A percentile compares a stretch with the other conserved stretches of the same genome.
Conservation (phyloP, 2,797 vertebrate species). For the Phalloptychus januarius region DNA sequence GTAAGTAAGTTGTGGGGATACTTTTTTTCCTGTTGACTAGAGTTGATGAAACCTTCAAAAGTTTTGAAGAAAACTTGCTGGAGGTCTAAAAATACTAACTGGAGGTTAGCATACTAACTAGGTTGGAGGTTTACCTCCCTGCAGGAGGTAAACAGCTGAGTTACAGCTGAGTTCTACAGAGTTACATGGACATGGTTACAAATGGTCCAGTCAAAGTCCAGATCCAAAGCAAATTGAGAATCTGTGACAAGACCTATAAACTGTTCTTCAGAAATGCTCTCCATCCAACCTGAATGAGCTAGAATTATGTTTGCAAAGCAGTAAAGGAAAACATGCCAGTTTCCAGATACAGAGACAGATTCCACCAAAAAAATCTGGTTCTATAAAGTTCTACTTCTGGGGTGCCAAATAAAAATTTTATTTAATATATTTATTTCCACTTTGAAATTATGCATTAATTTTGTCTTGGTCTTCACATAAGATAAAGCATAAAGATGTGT, state of each 20-base stretch:
- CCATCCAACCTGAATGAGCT: neutral
- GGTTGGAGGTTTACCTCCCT: neutral
- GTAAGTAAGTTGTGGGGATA: neutral
- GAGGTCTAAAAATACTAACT: neutral
- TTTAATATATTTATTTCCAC: neutral
- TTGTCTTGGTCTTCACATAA: neutral
- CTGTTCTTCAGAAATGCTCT: neutral
- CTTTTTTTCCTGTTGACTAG: neutral
- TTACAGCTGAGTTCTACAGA: neutral
- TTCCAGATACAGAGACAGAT: neutral
- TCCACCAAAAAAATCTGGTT: neutral
- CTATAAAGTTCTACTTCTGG: neutral
- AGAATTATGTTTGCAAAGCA: neutral
- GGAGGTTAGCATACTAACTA: neutral
- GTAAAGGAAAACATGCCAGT: neutral
- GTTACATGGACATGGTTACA: neutral
- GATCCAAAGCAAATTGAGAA: neutral
- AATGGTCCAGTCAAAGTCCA: neutral
- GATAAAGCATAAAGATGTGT: neutral
- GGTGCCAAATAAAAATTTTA: neutral
- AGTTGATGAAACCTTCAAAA: neutral
- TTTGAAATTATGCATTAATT: neutral
- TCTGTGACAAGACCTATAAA: neutral
- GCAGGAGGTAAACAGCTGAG: no score
- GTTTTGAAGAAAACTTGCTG: neutral